Evolutionary conservation across 2,888 invertebrate genomes (phyloP), one percentile per base, ranked within the genome.

Genomic region (Mythimna lalbum): DNA sequence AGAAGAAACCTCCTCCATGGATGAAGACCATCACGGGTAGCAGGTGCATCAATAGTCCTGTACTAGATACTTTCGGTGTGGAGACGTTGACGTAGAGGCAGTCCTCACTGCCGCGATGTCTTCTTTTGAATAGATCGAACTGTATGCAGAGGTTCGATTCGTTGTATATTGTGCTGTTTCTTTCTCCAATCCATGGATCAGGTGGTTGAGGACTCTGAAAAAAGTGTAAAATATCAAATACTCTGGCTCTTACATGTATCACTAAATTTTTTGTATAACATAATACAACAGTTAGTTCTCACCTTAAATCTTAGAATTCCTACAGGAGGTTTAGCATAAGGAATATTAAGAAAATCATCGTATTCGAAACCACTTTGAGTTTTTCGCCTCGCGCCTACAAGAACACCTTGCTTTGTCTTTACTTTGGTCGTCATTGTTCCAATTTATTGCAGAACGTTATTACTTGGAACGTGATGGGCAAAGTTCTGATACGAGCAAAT

Each of bases 281-380:
- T 47, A 47, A 49, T 9, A 49, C 9, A n/a, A 49, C n/a, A 7
- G 49, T 31, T 33, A 33, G 17, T 17, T 43, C 2, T 85, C 80
- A 93, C 93, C 89, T 88, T 87, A 81, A 93, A 93, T 68, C 93
- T 85, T 57, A 93, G 78, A 19, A 89, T 82, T 62, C 92, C 96
- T 2, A 96, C 55, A 0, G 97, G 97, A 36, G 97, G 96, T 69
- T 94, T 92, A 0, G 96, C 97, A 78, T 96, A 97, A 1, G 96
- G 96, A 64, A 96, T 93, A 21, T 94, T 93, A 61, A 94, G 82
- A 82, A 96, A 96, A 39, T 94, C 94, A 64, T 89, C 92, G 79
- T 96, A 95, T 75, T 90, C 86, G 47, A 90, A 88, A 60, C 93
- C 95, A 74, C 87, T 90, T 57, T 89, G 90, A 5, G 94, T 94